Evolutionary conservation across 2,113 vertebrate species (phyloP).

Genomic region (Muscicapa adusta): DNA sequence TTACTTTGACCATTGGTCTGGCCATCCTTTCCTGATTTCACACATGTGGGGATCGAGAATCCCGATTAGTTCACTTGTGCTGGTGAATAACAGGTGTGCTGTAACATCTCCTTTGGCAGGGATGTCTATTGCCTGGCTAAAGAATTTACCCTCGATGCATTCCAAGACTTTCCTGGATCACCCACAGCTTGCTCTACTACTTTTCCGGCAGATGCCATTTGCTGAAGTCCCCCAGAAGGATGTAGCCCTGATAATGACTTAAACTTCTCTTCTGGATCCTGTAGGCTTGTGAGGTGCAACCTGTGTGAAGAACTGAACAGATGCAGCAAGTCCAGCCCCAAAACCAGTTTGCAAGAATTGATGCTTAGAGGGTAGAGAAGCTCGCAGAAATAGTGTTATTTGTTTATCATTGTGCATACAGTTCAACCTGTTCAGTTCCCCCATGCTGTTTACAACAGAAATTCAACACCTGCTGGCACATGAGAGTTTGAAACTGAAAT

Average conservation of each 20-base stretch:
- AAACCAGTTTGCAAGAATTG: background rate
- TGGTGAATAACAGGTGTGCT: background rate
- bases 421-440: background rate
- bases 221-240: background rate
- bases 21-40: background rate
- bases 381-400: background rate
- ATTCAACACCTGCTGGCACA: background rate
- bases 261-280: background rate
- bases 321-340: background rate
- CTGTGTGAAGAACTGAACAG: background rate
- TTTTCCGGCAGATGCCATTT: background rate
- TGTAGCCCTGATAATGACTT: background rate
- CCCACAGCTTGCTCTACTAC: background rate
- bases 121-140: background rate
- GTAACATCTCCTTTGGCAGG: background rate
- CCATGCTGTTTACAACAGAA: background rate
- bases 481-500: background rate
- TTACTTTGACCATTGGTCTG: no score
- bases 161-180: background rate
- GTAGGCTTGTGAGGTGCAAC: background rate
- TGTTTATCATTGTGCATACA: background rate
- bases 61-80: background rate
- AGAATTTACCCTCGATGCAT: background rate
- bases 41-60: rapidly evolving
- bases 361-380: background rate